A percentile compares a stretch with the other conserved stretches of the same genome.
These are phyloP conservation scores for Oncorhynchus nerka DNA, from an alignment of 2,113 vertebrate species.

Conservation along the genomic window DNA sequence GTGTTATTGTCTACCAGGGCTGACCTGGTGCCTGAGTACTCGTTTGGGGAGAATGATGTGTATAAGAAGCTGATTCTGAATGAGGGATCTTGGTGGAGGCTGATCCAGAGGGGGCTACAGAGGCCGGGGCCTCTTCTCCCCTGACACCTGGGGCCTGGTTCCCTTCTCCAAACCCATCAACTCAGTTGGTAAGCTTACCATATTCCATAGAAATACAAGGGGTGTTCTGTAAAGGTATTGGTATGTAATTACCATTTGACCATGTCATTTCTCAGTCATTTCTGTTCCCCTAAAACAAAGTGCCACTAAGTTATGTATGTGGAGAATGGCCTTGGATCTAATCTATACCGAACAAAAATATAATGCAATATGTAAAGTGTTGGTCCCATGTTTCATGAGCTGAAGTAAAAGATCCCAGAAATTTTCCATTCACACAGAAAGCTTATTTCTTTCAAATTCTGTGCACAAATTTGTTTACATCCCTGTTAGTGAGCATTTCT, in stretches of 20 bases:
- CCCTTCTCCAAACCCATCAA: constrained; percentile 75
- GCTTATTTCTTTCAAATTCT: no score
- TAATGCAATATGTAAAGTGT: no score
- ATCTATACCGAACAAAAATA: no score
- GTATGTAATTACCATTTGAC: neutral
- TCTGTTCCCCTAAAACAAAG: neutral
- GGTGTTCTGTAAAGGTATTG: neutral
- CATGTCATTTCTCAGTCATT: neutral
- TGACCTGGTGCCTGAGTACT: constrained; percentile 79
- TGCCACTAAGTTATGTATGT: no score
- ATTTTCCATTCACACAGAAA: no score
- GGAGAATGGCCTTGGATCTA: no score
- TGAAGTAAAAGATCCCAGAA: no score
- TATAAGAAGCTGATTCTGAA: constrained; percentile 80
- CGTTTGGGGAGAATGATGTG: constrained; percentile 82
- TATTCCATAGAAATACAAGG: neutral
- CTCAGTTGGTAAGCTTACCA: constrained; percentile 76
- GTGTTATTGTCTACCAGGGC: constrained; percentile 59
- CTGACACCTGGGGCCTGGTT: constrained; percentile 72
- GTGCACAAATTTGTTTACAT: no score
- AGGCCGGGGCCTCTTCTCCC: constrained; percentile 84
- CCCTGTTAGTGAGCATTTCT: no score
- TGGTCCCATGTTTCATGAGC: no score
- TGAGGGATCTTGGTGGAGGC: constrained; percentile 77
- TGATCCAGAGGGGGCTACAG: constrained; percentile 83